These are phyloP conservation scores for Hycleus cichorii DNA, from an alignment of 1,140 invertebrate genomes.

Conservation along the genomic window DNA sequence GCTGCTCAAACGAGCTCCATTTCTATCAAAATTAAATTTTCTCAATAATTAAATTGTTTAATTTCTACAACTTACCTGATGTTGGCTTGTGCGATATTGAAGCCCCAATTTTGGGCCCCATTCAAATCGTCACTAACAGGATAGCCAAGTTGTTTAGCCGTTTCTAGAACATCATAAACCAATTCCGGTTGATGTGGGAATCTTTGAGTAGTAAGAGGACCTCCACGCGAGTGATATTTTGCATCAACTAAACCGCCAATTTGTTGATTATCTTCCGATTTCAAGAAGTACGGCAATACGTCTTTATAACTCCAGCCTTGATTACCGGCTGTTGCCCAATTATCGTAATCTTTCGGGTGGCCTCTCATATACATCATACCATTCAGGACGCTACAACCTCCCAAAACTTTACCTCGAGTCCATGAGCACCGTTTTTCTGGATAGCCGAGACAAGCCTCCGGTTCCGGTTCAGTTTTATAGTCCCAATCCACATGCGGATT, in stretches of 20 bases:
- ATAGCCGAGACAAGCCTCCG: constrained; percentile 48
- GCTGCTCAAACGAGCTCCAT: constrained; percentile 59
- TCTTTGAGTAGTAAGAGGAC: constrained; percentile 43
- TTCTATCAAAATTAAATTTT: constrained; percentile 34
- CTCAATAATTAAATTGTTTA: no score
- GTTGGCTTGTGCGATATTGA: constrained; percentile 38
- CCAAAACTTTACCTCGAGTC: constrained; percentile 51
- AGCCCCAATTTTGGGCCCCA: constrained; percentile 44
- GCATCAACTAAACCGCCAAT: constrained; percentile 41
- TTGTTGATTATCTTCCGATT: constrained; percentile 49
- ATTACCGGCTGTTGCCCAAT: constrained; percentile 50
- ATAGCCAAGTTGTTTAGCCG: constrained; percentile 50
- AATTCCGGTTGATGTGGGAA: constrained; percentile 49
- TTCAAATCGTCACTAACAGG: constrained; percentile 51
- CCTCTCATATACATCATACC: constrained; percentile 71
- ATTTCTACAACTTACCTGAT: constrained; percentile 25
- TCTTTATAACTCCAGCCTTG: constrained; percentile 39
- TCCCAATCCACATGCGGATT: constrained; percentile 55
- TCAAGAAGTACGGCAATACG: constrained; percentile 51
- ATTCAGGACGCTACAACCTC: constrained; percentile 59
- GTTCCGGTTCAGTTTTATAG: constrained; percentile 56
- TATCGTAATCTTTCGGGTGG: constrained; percentile 60
- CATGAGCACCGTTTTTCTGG: constrained; percentile 45
- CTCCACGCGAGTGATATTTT: constrained; percentile 42
- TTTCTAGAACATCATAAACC: constrained; percentile 50